phyloP scores from a whole-genome alignment of 2,888 invertebrate genomes.

The Helobdella robusta region DNA sequence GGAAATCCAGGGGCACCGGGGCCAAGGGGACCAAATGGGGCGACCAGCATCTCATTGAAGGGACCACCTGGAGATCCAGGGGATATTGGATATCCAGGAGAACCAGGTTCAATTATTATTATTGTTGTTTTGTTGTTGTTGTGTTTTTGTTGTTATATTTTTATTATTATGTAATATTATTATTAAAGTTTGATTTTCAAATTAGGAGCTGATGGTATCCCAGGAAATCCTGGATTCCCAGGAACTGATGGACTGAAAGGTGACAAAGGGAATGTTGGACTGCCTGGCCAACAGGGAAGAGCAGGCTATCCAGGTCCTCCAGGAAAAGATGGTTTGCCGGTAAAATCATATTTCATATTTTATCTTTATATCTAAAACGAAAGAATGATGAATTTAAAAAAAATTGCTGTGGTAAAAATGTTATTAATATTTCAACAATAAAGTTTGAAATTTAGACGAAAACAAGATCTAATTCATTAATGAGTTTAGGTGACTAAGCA shows the following conservation, averaged over 20 bases:
- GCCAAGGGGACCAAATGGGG: conserved; percentile 1
- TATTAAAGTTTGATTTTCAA: too few relatives aligned
- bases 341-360: too few relatives aligned
- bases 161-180: too few relatives aligned
- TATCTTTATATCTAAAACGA: too few relatives aligned
- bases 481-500: too few relatives aligned
- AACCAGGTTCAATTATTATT: conserved; percentile 1
- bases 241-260: conserved; percentile 12
- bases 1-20: neutral
- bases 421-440: too few relatives aligned
- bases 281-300: conserved; percentile 22
- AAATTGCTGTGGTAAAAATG: too few relatives aligned
- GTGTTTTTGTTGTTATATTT: too few relatives aligned
- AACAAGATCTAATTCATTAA: too few relatives aligned
- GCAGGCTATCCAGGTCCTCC: neutral
- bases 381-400: too few relatives aligned
- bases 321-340: too few relatives aligned
- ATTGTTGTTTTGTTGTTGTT: neutral
- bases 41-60: neutral
- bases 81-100: conserved; percentile 26
- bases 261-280: conserved; percentile 10
- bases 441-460: too few relatives aligned
- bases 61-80: conserved; percentile 29
- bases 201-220: conserved; percentile 32
- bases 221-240: conserved; percentile 35